phyloP scores from a whole-genome alignment of 2,113 vertebrate genomes.

The Campylomormyrus tamandua region DNA sequence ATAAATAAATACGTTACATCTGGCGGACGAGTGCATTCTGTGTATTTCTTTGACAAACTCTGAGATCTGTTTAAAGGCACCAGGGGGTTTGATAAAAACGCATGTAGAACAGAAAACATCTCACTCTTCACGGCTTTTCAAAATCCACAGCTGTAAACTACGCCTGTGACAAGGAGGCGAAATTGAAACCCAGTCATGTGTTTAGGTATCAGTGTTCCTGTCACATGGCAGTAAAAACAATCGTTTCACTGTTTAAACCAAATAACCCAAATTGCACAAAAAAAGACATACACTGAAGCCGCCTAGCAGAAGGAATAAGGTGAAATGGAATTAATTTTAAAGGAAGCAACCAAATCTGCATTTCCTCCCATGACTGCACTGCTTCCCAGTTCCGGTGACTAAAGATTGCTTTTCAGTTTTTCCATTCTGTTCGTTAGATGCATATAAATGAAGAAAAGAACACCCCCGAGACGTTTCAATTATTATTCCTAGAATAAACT shows the following conservation, averaged over 20 bases:
- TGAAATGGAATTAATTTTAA: not conserved
- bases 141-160: constrained; percentile 16
- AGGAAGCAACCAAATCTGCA: constrained; percentile 4
- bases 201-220: constrained; percentile 61
- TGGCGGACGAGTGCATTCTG: not conserved
- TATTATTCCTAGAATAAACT: constrained; percentile 4
- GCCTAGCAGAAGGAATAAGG: constrained; percentile 45
- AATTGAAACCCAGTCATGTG: constrained; percentile 62
- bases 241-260: constrained; percentile 53
- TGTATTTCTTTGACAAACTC: not conserved
- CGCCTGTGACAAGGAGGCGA: constrained; percentile 44
- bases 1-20: not conserved
- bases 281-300: constrained; percentile 50
- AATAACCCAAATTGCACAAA: constrained; percentile 49
- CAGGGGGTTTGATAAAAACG: not conserved
- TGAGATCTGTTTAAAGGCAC: not conserved
- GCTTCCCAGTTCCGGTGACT: not conserved
- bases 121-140: not conserved
- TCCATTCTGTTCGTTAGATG: not conserved
- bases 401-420: not conserved
- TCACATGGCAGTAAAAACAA: constrained; percentile 60
- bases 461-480: not conserved
- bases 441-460: constrained; percentile 12
- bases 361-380: constrained; percentile 3
- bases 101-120: not conserved